A percentile compares a stretch with the other conserved stretches of the same genome.
Conservation (phyloP, 2,888 invertebrate species). For the Orchesella flavescens region DNA sequence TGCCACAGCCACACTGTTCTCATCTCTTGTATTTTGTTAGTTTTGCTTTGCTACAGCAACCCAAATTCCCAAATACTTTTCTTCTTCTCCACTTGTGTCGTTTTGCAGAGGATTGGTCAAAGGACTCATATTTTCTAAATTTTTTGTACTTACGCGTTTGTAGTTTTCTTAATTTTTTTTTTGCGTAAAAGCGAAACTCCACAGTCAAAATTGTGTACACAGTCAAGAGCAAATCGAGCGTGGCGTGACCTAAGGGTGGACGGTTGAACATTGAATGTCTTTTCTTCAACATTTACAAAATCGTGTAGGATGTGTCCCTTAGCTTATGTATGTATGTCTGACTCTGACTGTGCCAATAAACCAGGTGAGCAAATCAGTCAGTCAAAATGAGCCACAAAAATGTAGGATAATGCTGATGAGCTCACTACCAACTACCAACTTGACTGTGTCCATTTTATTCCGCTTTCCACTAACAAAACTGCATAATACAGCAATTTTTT, state of each 20-base stretch:
- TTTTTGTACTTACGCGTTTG: constrained; percentile 4
- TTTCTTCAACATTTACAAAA: constrained; percentile 11
- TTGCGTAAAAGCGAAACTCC: neutral
- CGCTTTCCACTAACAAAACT: neutral
- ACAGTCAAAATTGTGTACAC: no score
- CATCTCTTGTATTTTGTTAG: no score
- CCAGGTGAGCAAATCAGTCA: constrained; percentile 50
- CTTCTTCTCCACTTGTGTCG: neutral
- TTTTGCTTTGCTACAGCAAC: no score
- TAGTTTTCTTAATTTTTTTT: neutral
- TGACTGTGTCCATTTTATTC: neutral
- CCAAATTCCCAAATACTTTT: no score
- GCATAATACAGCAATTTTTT: no score
- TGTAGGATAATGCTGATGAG: neutral
- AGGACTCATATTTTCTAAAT: constrained; percentile 2
- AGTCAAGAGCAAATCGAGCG: constrained; percentile 7
- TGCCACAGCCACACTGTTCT: no score
- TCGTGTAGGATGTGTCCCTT: constrained; percentile 54
- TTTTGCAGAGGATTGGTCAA: neutral
- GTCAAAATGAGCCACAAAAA: neutral
- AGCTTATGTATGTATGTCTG: constrained; percentile 18
- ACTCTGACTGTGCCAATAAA: constrained; percentile 41
- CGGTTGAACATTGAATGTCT: constrained; percentile 17
- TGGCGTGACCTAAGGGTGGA: constrained; percentile 42
- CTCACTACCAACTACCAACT: neutral